Evolutionary conservation across 2,797 vertebrate genomes (phyloP).

Genomic region (Natrix natrix): DNA sequence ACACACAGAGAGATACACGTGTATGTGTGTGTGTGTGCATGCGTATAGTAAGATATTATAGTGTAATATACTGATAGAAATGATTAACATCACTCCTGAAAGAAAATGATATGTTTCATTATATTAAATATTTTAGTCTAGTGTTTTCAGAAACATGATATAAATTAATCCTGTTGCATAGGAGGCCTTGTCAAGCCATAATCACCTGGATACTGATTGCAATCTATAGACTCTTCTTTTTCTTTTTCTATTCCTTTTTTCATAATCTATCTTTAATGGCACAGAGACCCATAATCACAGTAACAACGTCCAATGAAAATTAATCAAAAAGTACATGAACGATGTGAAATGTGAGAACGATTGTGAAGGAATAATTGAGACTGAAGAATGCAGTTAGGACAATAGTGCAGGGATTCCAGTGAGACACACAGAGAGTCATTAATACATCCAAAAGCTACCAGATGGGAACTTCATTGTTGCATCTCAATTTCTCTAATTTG

Average conservation of each 20-base stretch:
- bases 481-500: not conserved
- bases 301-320: not conserved
- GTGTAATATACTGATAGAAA: not conserved
- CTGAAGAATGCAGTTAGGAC: not conserved
- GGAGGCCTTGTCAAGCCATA: not conserved
- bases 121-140: not conserved
- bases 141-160: not conserved
- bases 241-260: not conserved
- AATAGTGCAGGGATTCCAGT: not conserved
- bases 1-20: not conserved
- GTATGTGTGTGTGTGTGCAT: not conserved
- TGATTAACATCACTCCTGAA: not conserved
- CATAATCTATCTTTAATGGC: not conserved
- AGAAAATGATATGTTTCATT: not conserved
- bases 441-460: not conserved
- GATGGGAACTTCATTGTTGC: not conserved
- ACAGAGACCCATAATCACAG: not conserved
- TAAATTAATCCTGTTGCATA: not conserved
- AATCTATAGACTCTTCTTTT: not conserved
- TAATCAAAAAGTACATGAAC: not conserved
- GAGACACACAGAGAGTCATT: not conserved
- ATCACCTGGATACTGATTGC: not conserved
- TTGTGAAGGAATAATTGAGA: not conserved
- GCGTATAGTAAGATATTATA: no score
- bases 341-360: not conserved